These are phyloP conservation scores for Formica aserva DNA, from an alignment of 2,888 invertebrate species.

Conservation along the genomic window DNA sequence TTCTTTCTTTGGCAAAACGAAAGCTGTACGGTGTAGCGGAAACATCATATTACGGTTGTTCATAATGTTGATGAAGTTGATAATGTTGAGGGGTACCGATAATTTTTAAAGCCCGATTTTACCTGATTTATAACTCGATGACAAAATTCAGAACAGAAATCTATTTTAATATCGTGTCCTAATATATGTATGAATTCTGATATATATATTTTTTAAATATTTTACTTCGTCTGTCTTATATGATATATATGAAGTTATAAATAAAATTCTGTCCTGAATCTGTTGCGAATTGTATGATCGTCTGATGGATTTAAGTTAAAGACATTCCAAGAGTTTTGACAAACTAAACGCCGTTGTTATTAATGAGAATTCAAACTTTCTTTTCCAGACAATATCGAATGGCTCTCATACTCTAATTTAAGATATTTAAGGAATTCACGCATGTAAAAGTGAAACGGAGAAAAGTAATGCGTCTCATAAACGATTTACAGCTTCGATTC, in stretches of 20 bases:
- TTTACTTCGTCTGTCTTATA: neutral
- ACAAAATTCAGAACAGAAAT: neutral
- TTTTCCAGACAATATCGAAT: neutral
- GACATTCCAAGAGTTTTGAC: neutral
- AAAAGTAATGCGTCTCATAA: neutral
- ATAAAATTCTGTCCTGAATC: neutral
- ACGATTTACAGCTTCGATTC: neutral
- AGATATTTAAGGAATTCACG: neutral
- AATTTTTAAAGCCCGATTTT: neutral
- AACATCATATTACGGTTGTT: neutral
- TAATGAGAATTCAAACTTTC: neutral
- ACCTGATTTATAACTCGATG: neutral
- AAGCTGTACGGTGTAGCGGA: neutral
- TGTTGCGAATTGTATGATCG: neutral
- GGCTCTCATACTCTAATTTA: neutral
- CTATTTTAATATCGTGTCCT: neutral
- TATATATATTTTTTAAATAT: neutral
- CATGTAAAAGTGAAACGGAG: neutral
- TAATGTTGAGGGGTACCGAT: neutral
- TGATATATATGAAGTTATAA: neutral
- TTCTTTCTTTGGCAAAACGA: slow-evolving; percentile 1
- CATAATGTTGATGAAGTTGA: neutral
- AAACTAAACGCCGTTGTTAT: neutral
- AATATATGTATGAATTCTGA: neutral
- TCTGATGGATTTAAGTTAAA: neutral